These are phyloP conservation scores for Amphibalanus amphitrite DNA, from an alignment of 1,140 invertebrate genomes.

Conservation along the genomic window DNA sequence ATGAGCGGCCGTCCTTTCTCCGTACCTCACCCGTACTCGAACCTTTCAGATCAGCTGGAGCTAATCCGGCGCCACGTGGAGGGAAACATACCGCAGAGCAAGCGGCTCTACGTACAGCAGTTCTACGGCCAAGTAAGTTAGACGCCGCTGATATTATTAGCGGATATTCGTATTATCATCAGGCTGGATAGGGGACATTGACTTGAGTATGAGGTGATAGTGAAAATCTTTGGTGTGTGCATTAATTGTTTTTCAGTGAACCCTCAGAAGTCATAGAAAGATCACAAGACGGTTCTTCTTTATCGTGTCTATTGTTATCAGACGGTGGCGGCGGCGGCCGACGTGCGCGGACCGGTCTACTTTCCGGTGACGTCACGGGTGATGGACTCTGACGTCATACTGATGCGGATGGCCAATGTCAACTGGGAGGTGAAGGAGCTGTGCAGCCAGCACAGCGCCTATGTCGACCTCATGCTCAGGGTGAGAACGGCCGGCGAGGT, in stretches of 20 bases:
- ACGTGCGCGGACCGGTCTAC: conserved; percentile 67
- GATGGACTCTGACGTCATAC: conserved; percentile 63
- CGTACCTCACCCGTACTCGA: too few relatives aligned
- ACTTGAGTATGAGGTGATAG: too few relatives aligned
- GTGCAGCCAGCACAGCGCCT: conserved; percentile 82
- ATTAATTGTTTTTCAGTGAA: too few relatives aligned
- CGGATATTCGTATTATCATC: too few relatives aligned
- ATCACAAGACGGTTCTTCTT: too few relatives aligned
- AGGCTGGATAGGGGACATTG: too few relatives aligned
- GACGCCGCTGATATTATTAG: too few relatives aligned
- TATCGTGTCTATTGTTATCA: too few relatives aligned
- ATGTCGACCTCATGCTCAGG: conserved; percentile 40
- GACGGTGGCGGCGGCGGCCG: conserved; percentile 45
- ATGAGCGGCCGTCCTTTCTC: too few relatives aligned
- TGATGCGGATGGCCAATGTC: conserved; percentile 63
- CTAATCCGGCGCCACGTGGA: background rate
- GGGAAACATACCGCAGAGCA: background rate
- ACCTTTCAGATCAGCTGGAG: background rate
- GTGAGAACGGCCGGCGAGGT: too few relatives aligned
- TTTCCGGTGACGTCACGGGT: conserved; percentile 33
- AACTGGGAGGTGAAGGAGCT: conserved; percentile 94
- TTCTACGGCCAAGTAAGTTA: background rate
- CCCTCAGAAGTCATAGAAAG: too few relatives aligned
- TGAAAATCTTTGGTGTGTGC: too few relatives aligned
- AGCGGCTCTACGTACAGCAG: background rate